Percentiles rank a stretch among this genome's conserved stretches.
phyloP scores from a whole-genome alignment of 2,113 vertebrate species.

The Lipophrys pholis region DNA sequence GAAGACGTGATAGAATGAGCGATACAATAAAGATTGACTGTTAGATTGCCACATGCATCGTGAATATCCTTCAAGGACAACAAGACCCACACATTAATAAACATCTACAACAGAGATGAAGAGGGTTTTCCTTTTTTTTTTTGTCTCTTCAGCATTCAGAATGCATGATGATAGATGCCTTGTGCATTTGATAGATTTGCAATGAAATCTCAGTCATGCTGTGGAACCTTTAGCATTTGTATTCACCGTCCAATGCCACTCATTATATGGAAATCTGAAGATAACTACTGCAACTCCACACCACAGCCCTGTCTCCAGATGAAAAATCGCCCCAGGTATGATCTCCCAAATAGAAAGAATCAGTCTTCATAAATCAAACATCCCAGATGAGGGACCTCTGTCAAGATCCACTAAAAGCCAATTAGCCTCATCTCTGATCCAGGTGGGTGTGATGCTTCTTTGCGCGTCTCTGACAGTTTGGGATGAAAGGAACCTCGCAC shows the following conservation, averaged over 20 bases:
- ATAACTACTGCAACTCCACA: not conserved
- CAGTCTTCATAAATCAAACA: constrained; percentile 66
- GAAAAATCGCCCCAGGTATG: constrained; percentile 38
- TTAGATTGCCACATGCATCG: too few species aligned
- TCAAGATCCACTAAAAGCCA: constrained; percentile 49
- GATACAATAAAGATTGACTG: too few species aligned
- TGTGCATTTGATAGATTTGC: constrained; percentile 20
- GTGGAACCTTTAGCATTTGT: not conserved
- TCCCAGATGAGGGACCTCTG: constrained; percentile 41
- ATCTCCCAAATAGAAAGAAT: constrained; percentile 38
- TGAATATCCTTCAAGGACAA: too few species aligned
- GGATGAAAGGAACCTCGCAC: constrained; percentile 29
- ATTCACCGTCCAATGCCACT: not conserved
- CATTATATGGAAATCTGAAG: not conserved
- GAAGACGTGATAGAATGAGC: not conserved
- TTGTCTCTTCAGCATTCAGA: not conserved
- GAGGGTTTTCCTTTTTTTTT: constrained; percentile 24
- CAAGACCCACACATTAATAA: too few species aligned
- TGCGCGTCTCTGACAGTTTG: constrained; percentile 26
- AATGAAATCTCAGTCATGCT: constrained; percentile 6
- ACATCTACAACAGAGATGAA: constrained; percentile 6
- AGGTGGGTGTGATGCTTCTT: constrained; percentile 34
- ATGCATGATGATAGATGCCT: constrained; percentile 29
- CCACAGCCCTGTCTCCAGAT: constrained; percentile 18
- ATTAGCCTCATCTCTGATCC: constrained; percentile 59